Evolutionary conservation across 1,140 invertebrate genomes (phyloP).

Genomic region (Lithobius niger): DNA sequence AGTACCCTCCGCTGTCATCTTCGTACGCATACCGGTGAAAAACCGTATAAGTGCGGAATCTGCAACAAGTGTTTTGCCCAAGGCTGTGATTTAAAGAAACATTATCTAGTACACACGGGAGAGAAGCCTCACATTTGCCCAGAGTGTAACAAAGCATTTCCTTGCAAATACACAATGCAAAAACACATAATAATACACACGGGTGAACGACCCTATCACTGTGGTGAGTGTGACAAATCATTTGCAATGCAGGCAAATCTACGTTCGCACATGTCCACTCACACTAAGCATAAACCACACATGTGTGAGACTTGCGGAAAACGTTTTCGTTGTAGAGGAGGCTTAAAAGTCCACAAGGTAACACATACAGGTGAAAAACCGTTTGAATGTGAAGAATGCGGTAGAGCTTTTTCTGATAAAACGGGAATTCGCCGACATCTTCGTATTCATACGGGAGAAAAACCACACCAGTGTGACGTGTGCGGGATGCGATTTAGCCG

Average conservation of each 20-base stretch:
- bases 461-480: too few relatives aligned
- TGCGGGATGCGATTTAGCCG: too few relatives aligned
- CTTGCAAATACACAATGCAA: conserved; percentile 24
- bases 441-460: too few relatives aligned
- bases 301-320: neutral
- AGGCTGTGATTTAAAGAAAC: conserved; percentile 22
- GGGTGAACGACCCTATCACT: conserved; percentile 20
- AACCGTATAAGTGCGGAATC: conserved; percentile 16
- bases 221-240: conserved; percentile 15
- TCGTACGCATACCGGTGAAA: conserved; percentile 6
- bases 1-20: neutral
- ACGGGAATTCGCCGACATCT: too few relatives aligned
- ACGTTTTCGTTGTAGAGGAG: neutral
- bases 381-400: too few relatives aligned
- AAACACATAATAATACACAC: conserved; percentile 27
- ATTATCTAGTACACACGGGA: conserved; percentile 21
- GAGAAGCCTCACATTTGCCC: conserved; percentile 16
- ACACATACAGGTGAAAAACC: conserved; percentile 26
- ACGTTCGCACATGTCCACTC: neutral
- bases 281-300: neutral
- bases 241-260: conserved; percentile 2
- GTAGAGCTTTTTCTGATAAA: too few relatives aligned
- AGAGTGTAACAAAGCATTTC: conserved; percentile 14
- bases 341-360: conserved; percentile 12
- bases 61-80: conserved; percentile 38